Base-by-base conservation (phyloP, 2,888 invertebrate species). In the Pinctada fucata region DNA sequence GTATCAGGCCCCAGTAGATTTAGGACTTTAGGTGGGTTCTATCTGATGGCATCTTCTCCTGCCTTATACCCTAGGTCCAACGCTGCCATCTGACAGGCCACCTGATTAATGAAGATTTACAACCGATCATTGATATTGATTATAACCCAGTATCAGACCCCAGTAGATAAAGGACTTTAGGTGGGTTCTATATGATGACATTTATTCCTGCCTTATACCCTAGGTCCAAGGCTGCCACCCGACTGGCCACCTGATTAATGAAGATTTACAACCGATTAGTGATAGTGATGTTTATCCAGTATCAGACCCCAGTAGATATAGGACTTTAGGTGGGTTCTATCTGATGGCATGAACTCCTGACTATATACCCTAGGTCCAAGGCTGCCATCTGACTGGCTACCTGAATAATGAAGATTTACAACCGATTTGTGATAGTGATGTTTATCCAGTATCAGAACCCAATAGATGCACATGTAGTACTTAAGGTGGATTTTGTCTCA, bases 1-100 rank as follows among this genome's bases (percentile, higher is more conserved):
- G 96, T 96, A 93, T 99, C 99, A n/a, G 99, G 98, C 2, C 99
- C 99, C 81, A 99, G 94, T 81, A 99, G 93, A 93, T 96, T 97
- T 51, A 99, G 94, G 49, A 99, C 95, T 90, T 95, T 95, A 0
- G 97, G 97, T 8, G 87, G 88, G 74, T 85, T 93, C 83, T 95
- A 94, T 72, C 95, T 92, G 68, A 95, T 94, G 66, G 79, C 93
- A 58, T 94, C 94, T 2, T 94, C 93, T 4, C 97, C 96, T 0
- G 97, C 95, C 86, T 95, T 95, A 93, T 98, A 99, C 75, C 99
- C 99, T 83, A 99, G 93, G 94, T 99, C 99, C 78, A 99, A 94
- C 2, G 99, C 99, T 13, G 98, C 99, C 73, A 97, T 98, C 88
- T 94, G 93, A 81, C 92, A 91, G 63, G 93, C 93, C 79, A 91